Evolutionary conservation across 1,140 invertebrate genomes (phyloP), one percentile per base, ranked within the genome.

Genomic region (Achroia grisella): DNA sequence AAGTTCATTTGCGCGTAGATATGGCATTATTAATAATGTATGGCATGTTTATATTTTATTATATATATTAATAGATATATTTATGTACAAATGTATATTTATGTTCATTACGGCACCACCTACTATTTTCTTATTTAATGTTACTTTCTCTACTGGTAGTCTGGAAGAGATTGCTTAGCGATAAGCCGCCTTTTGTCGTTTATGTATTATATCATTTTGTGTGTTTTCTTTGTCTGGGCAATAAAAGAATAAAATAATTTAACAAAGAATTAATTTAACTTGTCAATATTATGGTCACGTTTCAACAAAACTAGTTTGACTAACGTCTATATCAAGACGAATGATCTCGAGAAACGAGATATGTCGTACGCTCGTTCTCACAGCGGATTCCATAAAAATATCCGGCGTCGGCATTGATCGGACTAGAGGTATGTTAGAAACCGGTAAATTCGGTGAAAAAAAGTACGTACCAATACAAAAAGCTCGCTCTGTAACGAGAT

Each of bases 301-400:
- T 66, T 58, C 49, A 49, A 60, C 56, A 39, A 62, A 48, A 48
- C 45, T 48, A 62, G 52, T 58, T 56, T 54, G 52, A 48, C 46
- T 69, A 64, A 64, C 61, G 56, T 74, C 60, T 62, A 55, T 65
- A 75, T 67, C 68, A 51, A 62, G 67, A 70, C 57, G 62, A 52
- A 62, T 47, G 67, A 62, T 70, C 67, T 64, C 57, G 55, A 65
- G 59, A 71, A 68, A 68, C 62, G 53, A 68, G 62, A 71, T 64
- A 64, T 53, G 49, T 56, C 50, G 39, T 41, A 30, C 52, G 50
- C 40, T 44, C 62, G 61, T 52, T 67, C 56, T 56, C 70, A 65
- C 64, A 68, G 52, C 53, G 67, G 51, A 71, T 66, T 69, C 62
- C 61, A 64, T 68, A 52, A 66, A 63, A 71, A 69, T 73, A 66